phyloP scores from a whole-genome alignment of 2,113 vertebrate species.

The Myiopsitta monachus region DNA sequence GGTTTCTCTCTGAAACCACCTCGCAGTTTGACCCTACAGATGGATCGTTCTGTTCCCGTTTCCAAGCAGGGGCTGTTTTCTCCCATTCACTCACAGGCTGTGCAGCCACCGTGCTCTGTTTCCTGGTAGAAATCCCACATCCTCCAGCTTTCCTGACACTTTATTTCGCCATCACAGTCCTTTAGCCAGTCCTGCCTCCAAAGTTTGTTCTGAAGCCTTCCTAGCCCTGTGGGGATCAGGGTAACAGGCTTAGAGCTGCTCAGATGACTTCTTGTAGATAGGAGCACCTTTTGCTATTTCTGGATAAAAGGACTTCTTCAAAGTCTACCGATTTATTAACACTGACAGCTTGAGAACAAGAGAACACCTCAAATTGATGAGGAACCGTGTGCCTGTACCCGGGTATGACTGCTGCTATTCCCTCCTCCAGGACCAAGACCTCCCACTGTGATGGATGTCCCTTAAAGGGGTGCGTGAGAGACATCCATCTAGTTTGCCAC shows the following conservation, averaged over 20 bases:
- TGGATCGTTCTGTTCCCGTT: not conserved
- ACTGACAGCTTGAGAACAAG: not conserved
- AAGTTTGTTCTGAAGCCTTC: not conserved
- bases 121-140: not conserved
- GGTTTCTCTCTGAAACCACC: not conserved
- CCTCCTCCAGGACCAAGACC: not conserved
- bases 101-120: not conserved
- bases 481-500: not conserved
- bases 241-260: not conserved
- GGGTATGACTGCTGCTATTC: not conserved
- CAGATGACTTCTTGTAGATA: not conserved
- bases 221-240: not conserved
- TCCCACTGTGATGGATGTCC: fast-evolving
- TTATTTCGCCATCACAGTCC: not conserved
- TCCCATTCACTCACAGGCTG: not conserved
- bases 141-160: not conserved
- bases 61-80: not conserved
- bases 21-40: conserved; percentile 12
- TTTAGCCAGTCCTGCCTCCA: conserved; percentile 3
- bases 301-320: not conserved
- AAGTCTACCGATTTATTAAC: not conserved
- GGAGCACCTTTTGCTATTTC: not conserved
- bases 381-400: not conserved
- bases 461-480: not conserved
- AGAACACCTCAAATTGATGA: not conserved